Conservation (phyloP, 2,113 vertebrate genomes). For the Notarius lentiginosus region DNA sequence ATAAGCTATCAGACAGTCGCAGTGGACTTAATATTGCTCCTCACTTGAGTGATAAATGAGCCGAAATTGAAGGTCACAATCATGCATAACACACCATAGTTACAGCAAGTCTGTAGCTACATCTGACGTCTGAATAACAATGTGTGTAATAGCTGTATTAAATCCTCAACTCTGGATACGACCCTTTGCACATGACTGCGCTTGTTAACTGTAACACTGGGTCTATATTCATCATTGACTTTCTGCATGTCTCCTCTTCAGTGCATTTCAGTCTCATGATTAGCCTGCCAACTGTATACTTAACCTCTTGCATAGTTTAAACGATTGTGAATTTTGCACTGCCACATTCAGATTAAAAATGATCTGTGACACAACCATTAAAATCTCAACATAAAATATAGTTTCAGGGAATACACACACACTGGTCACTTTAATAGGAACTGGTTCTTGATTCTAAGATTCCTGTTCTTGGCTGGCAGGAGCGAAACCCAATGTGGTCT, state of each 20-base stretch:
- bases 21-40: neutral
- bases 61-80: neutral
- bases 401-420: neutral
- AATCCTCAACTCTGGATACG: neutral
- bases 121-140: neutral
- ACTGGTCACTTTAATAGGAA: no score
- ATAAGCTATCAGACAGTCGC: neutral
- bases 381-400: neutral
- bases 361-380: neutral
- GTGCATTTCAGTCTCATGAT: neutral
- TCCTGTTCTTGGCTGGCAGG: no score
- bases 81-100: neutral
- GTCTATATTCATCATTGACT: constrained; percentile 15
- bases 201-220: constrained; percentile 1
- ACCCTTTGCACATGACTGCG: neutral
- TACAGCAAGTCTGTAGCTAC: neutral
- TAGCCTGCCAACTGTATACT: neutral
- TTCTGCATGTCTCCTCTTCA: constrained; percentile 4
- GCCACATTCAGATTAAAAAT: neutral
- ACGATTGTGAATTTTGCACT: neutral
- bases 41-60: neutral
- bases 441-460: no score
- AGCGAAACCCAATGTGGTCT: no score
- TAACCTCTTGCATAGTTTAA: neutral
- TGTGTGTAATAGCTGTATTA: neutral